phyloP scores from a whole-genome alignment of 2,797 vertebrate species.

The Sebastes melanostomus region DNA sequence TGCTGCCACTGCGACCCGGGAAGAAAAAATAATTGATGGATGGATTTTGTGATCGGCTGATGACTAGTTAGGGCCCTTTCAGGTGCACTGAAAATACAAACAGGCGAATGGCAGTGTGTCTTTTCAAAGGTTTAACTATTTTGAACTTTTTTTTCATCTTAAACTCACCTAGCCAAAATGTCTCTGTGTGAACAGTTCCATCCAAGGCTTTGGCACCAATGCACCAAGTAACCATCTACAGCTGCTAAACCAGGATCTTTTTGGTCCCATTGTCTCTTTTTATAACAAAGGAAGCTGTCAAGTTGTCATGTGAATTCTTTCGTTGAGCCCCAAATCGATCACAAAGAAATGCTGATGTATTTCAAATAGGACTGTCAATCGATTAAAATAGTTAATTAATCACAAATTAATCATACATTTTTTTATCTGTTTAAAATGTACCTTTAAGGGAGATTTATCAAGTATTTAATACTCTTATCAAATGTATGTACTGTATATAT shows the following conservation, averaged over 20 bases:
- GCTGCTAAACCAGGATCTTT: not conserved
- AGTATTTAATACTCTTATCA: too few relatives aligned
- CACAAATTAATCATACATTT: too few relatives aligned
- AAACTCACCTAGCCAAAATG: not conserved
- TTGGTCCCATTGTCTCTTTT: not conserved
- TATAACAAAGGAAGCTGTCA: not conserved
- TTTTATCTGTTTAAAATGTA: too few relatives aligned
- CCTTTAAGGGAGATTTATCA: too few relatives aligned
- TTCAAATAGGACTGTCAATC: too few relatives aligned
- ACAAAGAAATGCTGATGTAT: not conserved
- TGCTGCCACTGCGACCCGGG: not conserved
- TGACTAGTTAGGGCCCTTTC: not conserved
- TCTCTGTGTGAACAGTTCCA: not conserved
- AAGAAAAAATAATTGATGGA: not conserved
- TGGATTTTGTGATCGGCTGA: not conserved
- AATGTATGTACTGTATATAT: too few relatives aligned
- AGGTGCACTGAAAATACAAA: not conserved
- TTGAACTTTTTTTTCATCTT: not conserved
- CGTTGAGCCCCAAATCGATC: not conserved
- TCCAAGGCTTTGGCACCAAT: not conserved
- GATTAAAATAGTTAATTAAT: too few relatives aligned
- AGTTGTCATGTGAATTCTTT: not conserved
- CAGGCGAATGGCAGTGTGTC: not conserved
- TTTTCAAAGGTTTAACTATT: not conserved
- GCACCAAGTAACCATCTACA: not conserved